Conservation (phyloP, 2,888 invertebrate species). For the Cataglyphis cursor region DNA sequence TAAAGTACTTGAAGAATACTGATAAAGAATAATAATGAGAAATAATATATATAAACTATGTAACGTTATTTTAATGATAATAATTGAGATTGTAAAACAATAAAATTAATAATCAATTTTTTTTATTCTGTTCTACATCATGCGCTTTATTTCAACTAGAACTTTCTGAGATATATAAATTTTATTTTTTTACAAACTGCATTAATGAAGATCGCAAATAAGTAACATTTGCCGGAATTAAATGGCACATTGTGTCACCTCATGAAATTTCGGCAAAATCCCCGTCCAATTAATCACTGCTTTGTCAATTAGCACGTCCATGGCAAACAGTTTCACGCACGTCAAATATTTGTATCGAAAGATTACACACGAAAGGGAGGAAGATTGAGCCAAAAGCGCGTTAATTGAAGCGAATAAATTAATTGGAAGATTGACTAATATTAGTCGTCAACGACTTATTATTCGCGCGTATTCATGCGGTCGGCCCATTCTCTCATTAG, state of each 20-base stretch:
- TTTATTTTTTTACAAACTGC: neutral
- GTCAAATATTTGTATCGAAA: constrained; percentile 31
- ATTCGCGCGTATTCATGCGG: constrained; percentile 38
- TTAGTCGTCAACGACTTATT: constrained; percentile 55
- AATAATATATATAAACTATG: neutral
- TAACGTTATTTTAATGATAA: constrained; percentile 9
- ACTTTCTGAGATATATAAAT: neutral
- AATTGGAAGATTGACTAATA: constrained; percentile 35
- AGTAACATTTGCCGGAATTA: neutral
- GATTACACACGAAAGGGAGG: neutral
- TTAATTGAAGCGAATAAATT: constrained; percentile 15
- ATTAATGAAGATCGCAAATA: constrained; percentile 9
- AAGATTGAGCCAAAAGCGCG: neutral
- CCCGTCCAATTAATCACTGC: neutral
- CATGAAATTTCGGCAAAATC: neutral
- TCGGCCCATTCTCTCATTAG: constrained; percentile 57
- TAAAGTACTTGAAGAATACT: neutral
- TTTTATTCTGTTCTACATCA: neutral
- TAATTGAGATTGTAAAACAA: neutral
- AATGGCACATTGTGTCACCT: neutral
- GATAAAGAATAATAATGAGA: neutral
- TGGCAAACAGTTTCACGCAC: constrained; percentile 11
- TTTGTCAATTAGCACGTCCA: constrained; percentile 8
- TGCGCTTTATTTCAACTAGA: neutral
- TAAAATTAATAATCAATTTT: neutral